Base-by-base conservation (phyloP, 2,113 vertebrate genomes). In the Hipposideros armiger region DNA sequence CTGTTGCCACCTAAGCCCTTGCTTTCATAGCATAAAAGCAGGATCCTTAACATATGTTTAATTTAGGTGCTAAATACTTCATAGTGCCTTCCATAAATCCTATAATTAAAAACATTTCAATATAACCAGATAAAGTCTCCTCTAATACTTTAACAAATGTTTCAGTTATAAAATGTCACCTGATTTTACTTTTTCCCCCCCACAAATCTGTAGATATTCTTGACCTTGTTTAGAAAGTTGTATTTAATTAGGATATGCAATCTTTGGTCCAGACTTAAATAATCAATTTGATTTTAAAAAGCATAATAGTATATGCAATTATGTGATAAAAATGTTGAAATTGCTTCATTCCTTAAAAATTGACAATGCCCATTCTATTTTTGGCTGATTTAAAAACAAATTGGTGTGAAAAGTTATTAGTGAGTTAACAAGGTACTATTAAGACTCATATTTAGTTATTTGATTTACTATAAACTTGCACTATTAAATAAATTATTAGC, bases 131-230 rank as follows among this genome's bases (percentile, higher is more conserved):
- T 69, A 32, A 50, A 69, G 16, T 0, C 26, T 72, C 1, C 4
- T 82, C 47, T 89, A 40, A 20, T 66, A 36, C 22, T 67, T 73
- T 76, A 52, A 54, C 64, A 91, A 88, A 80, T 94, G n/a, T 78
- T 60, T 70, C 10, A 88, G 14, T 56, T 80, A 3, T 64, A 54
- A 84, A 91, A 62, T 86, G 4, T 42, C 5, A 26, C 10, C 22
- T 24, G 17, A 17, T 36, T 88, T 70, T 86, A 5, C 7, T 32
- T 87, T 90, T 40, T 19, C 0, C 0, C 0, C 0, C 42, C 7
- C 4, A 47, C 1, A 73, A 32, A 22, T 69, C 42, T 83, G 4
- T 73, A 78, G 8, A 42, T 64, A n/a, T 54, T 60, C 50, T 58
- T 82, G 28, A 28, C 2, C 3, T 88, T 86, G 22, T 45, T 82